Evolutionary conservation across 2,113 vertebrate genomes (phyloP), one percentile per base, ranked within the genome.

Genomic region (Actenoides lindsayi): DNA sequence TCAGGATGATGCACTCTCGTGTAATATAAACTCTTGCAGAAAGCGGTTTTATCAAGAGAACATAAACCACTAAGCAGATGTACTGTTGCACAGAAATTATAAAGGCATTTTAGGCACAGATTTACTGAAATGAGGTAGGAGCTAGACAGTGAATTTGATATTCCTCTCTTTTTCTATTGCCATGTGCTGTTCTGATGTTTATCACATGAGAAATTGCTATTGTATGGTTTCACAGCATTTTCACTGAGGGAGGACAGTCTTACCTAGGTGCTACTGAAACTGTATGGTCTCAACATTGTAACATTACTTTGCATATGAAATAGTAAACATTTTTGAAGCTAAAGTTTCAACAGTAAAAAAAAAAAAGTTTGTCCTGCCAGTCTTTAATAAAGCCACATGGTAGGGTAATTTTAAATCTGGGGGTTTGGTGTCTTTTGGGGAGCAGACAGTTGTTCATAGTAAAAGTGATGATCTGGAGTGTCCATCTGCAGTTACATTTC

Each of bases 21-120:
- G 78, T 85, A 62, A 50, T 63, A 85, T 80, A 78, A 69, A 90
- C 67, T 88, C 54, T 83, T 90, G 44, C 77, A 64, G 70, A 89
- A 93, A 93, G 57, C 28, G 21, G 10, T 73, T 25, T 91, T 93
- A 79, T 18, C 33, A 48, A 35, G 39, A 73, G 68, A 84, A 30
- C 46, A 30, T 86, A 70, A 90, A 94, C 10, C 53, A 65, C n/a
- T 64, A 77, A 91, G 50, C 54, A 76, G 82, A 90, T 95, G 17
- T 63, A 31, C 62, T 90, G 59, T 85, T 76, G 78, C 42, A 70
- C n/a, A 69, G 24, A 69, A 90, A 80, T 90, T 73, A 37, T 70
- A 46, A 79, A 85, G 46, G 12, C 63, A 16, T 53, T n/a, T 73
- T 87, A 56, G 64, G 74, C 68, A 54, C 59, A 90, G 69, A 87